Evolutionary conservation across 2,888 invertebrate genomes (phyloP), one percentile per base, ranked within the genome.

Genomic region (Agrochola lychnidis): DNA sequence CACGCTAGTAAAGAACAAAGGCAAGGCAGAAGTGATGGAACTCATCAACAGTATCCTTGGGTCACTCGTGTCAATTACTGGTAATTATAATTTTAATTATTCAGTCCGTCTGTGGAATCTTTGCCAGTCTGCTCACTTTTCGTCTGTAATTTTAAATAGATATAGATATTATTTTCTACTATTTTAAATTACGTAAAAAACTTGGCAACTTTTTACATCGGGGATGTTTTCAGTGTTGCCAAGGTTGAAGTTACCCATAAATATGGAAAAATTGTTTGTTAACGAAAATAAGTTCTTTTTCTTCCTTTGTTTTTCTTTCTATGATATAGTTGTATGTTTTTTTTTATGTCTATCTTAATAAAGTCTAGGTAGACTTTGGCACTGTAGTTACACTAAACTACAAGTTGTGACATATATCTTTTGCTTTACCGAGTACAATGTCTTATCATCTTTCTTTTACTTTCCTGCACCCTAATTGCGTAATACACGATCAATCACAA

Each of bases 31-130:
- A 86, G 98, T 99, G 14, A 97, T 98, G 91, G 98, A 98, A 88
- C 97, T 99, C 48, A 99, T 99, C 70, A 99, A 99, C 94, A 98
- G 99, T 19, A 97, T 99, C 16, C 97, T 99, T 2, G 99, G 99
- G 0, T 98, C 99, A 0, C 95, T 99, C 3, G 99, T 99, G 0
- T 97, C 99, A 0, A 97, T 99, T 36, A 99, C 99, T 79, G 98
- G 98, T 98, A 90, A 82, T 83, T 74, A n/a, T 51, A 40, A 3
- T 57, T 62, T 30, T 12, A n/a, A 22, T 9, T 5, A 57, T 14
- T 14, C 14, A 14, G 5, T 14, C 25, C 0, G 14, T 14, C 25
- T 0, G 14, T 14, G 2, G 5, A 16, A 30, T 12, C 6, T n/a
- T 70, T 62, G 4, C 5, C 22, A 22, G 30, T 16, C 22, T 30